These are phyloP conservation scores for Tupaia tana DNA, from an alignment of 2,113 vertebrate genomes.

Conservation along the genomic window DNA sequence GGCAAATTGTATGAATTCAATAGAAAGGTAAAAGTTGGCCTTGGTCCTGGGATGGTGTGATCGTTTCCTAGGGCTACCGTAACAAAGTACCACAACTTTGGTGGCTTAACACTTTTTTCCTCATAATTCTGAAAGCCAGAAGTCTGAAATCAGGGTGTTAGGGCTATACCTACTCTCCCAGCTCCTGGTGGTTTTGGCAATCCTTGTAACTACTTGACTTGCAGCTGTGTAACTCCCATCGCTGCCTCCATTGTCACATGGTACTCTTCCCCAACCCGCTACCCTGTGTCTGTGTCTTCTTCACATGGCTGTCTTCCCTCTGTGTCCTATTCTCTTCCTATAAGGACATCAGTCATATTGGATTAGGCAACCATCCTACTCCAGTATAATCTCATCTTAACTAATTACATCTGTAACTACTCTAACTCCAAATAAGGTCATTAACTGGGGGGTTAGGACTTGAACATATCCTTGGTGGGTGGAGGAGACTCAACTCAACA, in stretches of 20 bases:
- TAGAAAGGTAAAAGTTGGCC: background rate
- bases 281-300: background rate
- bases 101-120: background rate
- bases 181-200: background rate
- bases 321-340: background rate
- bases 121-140: background rate
- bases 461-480: background rate
- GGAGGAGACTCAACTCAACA: background rate
- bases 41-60: background rate
- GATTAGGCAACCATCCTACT: background rate
- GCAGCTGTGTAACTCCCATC: background rate
- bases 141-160: background rate
- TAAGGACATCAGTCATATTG: background rate
- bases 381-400: background rate
- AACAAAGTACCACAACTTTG: background rate
- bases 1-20: background rate
- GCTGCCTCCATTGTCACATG: background rate
- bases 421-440: background rate
- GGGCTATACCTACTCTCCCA: background rate
- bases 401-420: background rate
- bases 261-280: fast-evolving
- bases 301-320: background rate
- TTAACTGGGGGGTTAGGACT: background rate
- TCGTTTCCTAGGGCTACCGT: background rate
- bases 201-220: background rate